Percentiles rank a stretch among this genome's conserved stretches.
phyloP scores from a whole-genome alignment of 2,888 invertebrate genomes.

The Synanthedon tipuliformis region DNA sequence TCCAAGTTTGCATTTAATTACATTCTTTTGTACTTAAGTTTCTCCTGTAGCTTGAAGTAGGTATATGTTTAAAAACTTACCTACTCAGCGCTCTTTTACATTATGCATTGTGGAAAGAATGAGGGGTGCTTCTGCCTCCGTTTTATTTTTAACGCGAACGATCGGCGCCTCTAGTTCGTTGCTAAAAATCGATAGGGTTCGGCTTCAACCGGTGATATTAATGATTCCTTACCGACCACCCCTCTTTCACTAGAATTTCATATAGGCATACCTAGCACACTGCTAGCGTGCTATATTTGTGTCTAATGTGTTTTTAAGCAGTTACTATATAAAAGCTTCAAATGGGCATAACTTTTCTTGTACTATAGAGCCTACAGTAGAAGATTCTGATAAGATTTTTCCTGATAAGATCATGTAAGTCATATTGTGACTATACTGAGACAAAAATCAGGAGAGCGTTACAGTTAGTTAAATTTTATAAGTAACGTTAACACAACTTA shows the following conservation, averaged over 20 bases:
- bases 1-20: too few species aligned
- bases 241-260: not conserved
- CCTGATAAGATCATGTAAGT: too few species aligned
- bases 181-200: constrained; percentile 35
- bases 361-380: too few species aligned
- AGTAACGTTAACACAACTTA: not conserved
- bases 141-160: constrained; percentile 5
- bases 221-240: constrained; percentile 6
- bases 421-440: too few species aligned
- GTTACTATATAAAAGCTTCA: not conserved
- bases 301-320: too few species aligned
- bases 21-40: too few species aligned
- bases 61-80: not conserved
- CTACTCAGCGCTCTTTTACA: not conserved
- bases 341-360: too few species aligned
- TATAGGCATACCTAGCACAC: not conserved
- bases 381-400: too few species aligned
- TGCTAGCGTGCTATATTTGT: too few species aligned
- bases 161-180: not conserved
- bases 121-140: not conserved
- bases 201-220: constrained; percentile 9
- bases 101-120: constrained; percentile 1
- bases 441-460: too few species aligned
- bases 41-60: too few species aligned
- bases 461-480: too few species aligned